phyloP scores from a whole-genome alignment of 1,140 invertebrate genomes.

The Penaeus indicus region DNA sequence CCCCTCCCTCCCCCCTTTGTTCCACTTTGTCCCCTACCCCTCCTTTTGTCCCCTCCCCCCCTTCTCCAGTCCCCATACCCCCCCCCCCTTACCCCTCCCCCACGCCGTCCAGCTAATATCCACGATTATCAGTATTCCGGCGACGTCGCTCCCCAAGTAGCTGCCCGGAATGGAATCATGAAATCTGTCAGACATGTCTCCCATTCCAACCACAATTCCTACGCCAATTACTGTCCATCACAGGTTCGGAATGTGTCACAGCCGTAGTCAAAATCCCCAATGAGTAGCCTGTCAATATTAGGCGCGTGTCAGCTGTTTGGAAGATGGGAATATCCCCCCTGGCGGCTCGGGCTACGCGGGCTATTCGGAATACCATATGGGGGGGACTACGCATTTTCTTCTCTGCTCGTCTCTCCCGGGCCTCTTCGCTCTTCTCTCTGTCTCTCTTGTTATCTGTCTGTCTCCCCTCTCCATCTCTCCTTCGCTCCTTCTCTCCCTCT shows the following conservation, averaged over 20 bases:
- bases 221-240: conserved; percentile 47
- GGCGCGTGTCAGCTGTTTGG: neutral
- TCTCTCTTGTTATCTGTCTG: neutral
- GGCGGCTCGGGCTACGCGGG: too few relatives aligned
- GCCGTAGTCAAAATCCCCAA: conserved; percentile 25
- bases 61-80: neutral
- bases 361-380: too few relatives aligned
- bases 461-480: neutral
- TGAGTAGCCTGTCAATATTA: conserved; percentile 29
- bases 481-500: neutral
- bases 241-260: conserved; percentile 20
- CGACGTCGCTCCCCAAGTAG: conserved; percentile 26
- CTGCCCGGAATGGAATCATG: conserved; percentile 40
- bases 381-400: neutral
- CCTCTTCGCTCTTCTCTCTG: neutral
- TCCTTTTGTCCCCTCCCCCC: neutral
- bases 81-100: neutral
- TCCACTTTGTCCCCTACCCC: too few relatives aligned
- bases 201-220: conserved; percentile 36
- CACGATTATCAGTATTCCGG: conserved; percentile 26
- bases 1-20: too few relatives aligned
- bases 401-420: neutral
- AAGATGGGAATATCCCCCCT: too few relatives aligned
- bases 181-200: conserved; percentile 18
- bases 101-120: conserved; percentile 21